Percentiles rank a stretch among this genome's conserved stretches.
Evolutionary conservation across 2,888 invertebrate genomes (phyloP).

Genomic region (Noctuana brunneofusca): DNA sequence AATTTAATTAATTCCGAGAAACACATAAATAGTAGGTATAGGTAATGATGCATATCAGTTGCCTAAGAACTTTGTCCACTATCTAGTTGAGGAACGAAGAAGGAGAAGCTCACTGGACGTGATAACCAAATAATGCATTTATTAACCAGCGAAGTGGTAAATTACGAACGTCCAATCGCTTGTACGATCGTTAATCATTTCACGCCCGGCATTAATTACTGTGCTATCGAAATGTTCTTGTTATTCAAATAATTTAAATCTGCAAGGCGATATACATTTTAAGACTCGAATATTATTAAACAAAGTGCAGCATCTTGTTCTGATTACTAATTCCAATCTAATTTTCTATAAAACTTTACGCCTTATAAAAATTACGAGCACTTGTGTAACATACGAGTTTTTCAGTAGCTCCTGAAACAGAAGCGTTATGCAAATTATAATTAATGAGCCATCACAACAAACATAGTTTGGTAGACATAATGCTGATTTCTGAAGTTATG

Average conservation of each 20-base stretch:
- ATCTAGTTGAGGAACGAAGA: not conserved
- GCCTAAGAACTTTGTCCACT: too few species aligned
- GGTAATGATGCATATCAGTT: too few species aligned
- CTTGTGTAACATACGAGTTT: not conserved
- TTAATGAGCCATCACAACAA: slow-evolving; percentile 14
- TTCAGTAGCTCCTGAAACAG: not conserved
- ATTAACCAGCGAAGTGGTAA: slow-evolving; percentile 20
- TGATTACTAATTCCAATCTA: not conserved
- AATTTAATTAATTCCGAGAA: too few species aligned
- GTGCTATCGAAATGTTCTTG: slow-evolving; percentile 15
- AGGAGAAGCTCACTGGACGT: not conserved
- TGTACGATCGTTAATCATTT: slow-evolving; percentile 24
- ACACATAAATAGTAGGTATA: too few species aligned
- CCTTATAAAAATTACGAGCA: not conserved
- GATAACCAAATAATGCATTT: slow-evolving; percentile 14
- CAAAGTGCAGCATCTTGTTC: not conserved
- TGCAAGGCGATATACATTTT: not conserved
- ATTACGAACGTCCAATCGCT: slow-evolving; percentile 17
- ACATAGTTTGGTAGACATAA: too few species aligned
- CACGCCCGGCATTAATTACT: slow-evolving; percentile 10
- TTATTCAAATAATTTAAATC: slow-evolving; percentile 5
- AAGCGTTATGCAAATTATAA: slow-evolving; percentile 5
- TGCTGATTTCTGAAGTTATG: slow-evolving; percentile 17
- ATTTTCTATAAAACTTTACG: not conserved
- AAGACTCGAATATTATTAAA: not conserved